phyloP scores from a whole-genome alignment of 2,888 invertebrate genomes.

The Neuroscelio doddi region DNA sequence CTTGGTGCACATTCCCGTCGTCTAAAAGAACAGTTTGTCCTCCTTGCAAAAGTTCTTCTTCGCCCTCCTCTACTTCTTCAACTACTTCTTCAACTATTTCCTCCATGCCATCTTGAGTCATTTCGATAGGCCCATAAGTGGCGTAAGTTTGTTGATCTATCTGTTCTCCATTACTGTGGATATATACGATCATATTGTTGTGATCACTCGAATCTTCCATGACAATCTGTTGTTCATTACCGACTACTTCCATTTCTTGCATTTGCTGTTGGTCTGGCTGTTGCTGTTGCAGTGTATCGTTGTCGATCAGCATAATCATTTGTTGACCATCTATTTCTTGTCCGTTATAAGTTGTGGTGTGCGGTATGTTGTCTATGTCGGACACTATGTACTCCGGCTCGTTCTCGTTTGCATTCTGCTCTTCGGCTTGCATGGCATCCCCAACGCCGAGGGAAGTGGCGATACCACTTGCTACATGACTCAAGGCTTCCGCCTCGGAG shows the following conservation, averaged over 20 bases:
- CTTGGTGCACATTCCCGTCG: constrained; percentile 54
- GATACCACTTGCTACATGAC: constrained; percentile 75
- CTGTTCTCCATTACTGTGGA: constrained; percentile 59
- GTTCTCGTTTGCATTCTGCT: constrained; percentile 63
- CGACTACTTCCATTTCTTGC: constrained; percentile 61
- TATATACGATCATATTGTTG: constrained; percentile 65
- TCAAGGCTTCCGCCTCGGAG: constrained; percentile 75
- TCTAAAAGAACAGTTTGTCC: constrained; percentile 51
- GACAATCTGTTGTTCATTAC: constrained; percentile 62
- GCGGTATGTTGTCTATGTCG: constrained; percentile 51
- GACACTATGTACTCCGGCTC: constrained; percentile 60
- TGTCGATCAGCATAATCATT: constrained; percentile 67
- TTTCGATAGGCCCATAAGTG: constrained; percentile 48
- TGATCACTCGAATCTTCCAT: constrained; percentile 63
- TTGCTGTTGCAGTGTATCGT: constrained; percentile 56
- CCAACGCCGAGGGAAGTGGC: constrained; percentile 75
- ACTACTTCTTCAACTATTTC: constrained; percentile 67
- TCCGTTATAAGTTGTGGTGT: constrained; percentile 63
- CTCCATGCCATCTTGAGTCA: constrained; percentile 54
- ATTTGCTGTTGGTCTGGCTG: constrained; percentile 54
- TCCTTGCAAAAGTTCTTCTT: constrained; percentile 63
- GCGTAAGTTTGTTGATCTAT: constrained; percentile 52
- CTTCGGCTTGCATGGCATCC: constrained; percentile 76
- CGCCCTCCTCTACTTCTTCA: constrained; percentile 51
- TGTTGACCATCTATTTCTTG: constrained; percentile 70